These are phyloP conservation scores for Oreortyx pictus DNA, from an alignment of 2,797 vertebrate species.

Conservation along the genomic window DNA sequence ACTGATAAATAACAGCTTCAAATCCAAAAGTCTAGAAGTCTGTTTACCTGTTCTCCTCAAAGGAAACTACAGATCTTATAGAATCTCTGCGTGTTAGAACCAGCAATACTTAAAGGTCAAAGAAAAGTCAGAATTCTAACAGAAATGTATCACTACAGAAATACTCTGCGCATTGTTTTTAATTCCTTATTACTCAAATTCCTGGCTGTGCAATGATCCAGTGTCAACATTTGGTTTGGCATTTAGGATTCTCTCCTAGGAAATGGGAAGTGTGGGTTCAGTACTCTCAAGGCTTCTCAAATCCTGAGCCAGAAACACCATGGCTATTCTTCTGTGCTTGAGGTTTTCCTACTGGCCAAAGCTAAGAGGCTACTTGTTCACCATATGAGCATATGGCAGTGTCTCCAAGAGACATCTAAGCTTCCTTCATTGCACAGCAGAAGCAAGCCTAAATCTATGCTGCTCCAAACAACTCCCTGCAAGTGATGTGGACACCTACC, in stretches of 20 bases:
- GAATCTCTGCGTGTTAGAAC: not conserved
- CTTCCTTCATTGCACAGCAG: not conserved
- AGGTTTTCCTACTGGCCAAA: not conserved
- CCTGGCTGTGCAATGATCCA: constrained; percentile 15
- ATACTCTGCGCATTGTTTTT: constrained; percentile 17
- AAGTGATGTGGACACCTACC: not conserved
- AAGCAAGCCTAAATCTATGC: not conserved
- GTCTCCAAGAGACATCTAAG: not conserved
- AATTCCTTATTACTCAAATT: constrained; percentile 29
- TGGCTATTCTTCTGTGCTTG: not conserved
- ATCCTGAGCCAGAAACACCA: not conserved
- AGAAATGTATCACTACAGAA: not conserved
- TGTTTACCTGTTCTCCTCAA: not conserved
- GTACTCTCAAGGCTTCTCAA: not conserved
- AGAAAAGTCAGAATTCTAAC: constrained; percentile 6
- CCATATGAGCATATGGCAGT: not conserved
- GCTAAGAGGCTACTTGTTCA: not conserved
- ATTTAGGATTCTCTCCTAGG: constrained; percentile 34
- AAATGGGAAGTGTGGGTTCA: constrained; percentile 8
- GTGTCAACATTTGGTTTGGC: constrained; percentile 27
- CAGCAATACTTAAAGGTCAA: not conserved
- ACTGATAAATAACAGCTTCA: not conserved
- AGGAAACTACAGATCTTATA: not conserved
- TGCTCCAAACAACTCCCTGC: not conserved
- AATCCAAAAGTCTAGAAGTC: not conserved